Evolutionary conservation across 2,888 invertebrate species (phyloP).

Genomic region (Ochropleura plecta): DNA sequence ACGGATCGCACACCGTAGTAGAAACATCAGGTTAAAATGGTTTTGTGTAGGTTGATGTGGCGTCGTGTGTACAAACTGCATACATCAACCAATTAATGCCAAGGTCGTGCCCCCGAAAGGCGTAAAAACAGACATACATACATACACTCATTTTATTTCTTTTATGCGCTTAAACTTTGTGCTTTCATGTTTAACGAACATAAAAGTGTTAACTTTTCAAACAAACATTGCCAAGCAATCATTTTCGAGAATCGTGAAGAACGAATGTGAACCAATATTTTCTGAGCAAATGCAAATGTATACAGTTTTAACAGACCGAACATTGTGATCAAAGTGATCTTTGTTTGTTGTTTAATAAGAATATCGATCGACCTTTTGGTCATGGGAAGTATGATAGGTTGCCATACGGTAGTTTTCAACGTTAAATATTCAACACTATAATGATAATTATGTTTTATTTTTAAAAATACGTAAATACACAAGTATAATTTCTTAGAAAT

Average conservation of each 20-base stretch:
- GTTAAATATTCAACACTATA: slow-evolving; percentile 25
- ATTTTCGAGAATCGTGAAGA: slow-evolving; percentile 23
- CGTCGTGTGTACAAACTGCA: not conserved
- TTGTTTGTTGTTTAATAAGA: slow-evolving; percentile 6
- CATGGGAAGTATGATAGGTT: slow-evolving; percentile 31
- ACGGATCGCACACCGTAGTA: too few relatives aligned
- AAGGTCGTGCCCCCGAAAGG: slow-evolving; percentile 22
- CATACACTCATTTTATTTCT: slow-evolving; percentile 2
- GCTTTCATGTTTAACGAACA: slow-evolving; percentile 28
- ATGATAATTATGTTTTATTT: not conserved
- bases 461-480: not conserved
- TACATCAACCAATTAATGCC: slow-evolving; percentile 4
- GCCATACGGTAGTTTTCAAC: not conserved
- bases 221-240: slow-evolving; percentile 14
- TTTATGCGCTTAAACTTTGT: slow-evolving; percentile 14
- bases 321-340: slow-evolving; percentile 4
- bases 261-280: slow-evolving; percentile 26
- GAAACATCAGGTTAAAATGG: too few relatives aligned
- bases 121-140: not conserved
- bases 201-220: slow-evolving; percentile 28
- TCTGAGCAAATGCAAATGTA: not conserved
- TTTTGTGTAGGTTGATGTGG: too few relatives aligned
- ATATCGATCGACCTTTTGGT: slow-evolving; percentile 30
- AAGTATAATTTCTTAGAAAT: slow-evolving; percentile 16
- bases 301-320: slow-evolving; percentile 5